Evolutionary conservation across 2,797 vertebrate genomes (phyloP).

Genomic region (Phyllotis vaccarum): DNA sequence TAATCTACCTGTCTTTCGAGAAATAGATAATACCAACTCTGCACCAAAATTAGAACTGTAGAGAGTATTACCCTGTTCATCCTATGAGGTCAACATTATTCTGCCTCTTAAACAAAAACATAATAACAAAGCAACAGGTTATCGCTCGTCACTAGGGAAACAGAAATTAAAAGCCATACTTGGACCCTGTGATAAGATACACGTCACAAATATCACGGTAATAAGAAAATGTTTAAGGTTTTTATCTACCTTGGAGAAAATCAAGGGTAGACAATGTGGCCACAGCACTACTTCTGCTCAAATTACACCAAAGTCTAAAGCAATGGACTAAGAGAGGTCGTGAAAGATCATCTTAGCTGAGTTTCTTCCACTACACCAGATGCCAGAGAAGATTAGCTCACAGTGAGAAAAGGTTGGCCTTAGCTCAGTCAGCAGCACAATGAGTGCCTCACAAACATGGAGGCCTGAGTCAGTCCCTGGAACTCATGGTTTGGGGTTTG

Average conservation of each 20-base stretch:
- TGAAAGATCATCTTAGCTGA: neutral
- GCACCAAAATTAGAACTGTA: neutral
- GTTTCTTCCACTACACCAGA: too few relatives aligned
- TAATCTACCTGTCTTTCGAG: neutral
- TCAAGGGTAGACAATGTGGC: neutral
- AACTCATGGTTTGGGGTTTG: neutral
- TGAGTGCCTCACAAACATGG: neutral
- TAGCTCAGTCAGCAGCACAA: neutral
- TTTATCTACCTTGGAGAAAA: neutral
- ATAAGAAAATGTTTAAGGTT: neutral
- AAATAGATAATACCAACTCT: neutral
- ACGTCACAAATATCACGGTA: neutral
- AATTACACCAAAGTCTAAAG: neutral
- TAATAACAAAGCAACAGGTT: neutral
- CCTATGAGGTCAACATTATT: neutral
- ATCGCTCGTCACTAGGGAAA: neutral
- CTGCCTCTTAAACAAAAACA: neutral
- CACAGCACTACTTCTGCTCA: neutral
- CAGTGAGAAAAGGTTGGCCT: neutral
- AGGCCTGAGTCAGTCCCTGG: neutral
- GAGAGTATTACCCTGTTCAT: neutral
- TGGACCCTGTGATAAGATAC: neutral
- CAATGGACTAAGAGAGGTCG: neutral
- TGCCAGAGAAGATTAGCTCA: neutral
- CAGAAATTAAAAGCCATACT: neutral